Evolutionary conservation across 2,888 invertebrate genomes (phyloP).

Genomic region (Noctuana brunneofusca): DNA sequence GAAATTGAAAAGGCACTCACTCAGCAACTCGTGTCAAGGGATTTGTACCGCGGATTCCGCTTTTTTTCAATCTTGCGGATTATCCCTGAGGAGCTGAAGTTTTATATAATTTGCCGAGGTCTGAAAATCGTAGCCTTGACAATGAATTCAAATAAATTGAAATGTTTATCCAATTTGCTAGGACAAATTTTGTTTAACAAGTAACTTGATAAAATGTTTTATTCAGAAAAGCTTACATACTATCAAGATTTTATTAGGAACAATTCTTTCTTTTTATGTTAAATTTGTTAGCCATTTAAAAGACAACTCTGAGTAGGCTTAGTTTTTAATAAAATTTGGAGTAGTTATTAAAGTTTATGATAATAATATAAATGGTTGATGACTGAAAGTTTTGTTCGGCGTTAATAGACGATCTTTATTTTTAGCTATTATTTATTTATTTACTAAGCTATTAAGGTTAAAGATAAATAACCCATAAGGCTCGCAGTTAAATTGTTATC

Average conservation of each 20-base stretch:
- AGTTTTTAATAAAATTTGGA: too few species aligned
- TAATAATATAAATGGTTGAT: too few species aligned
- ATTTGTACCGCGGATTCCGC: constrained; percentile 12
- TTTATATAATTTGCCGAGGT: constrained; percentile 18
- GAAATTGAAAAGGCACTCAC: constrained; percentile 32
- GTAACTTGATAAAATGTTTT: not conserved
- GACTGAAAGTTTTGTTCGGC: too few species aligned
- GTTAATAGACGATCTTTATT: too few species aligned
- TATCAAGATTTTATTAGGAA: constrained; percentile 1
- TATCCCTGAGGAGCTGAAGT: constrained; percentile 19
- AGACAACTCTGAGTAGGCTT: not conserved
- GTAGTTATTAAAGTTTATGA: too few species aligned
- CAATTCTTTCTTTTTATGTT: too few species aligned
- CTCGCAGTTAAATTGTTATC: too few species aligned
- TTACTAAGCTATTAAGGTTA: too few species aligned
- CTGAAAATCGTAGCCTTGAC: constrained; percentile 15
- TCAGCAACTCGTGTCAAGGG: constrained; percentile 31
- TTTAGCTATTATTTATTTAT: too few species aligned
- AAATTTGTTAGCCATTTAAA: too few species aligned
- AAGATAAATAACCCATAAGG: too few species aligned
- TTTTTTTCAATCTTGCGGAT: constrained; percentile 28
- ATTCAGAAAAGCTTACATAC: not conserved
- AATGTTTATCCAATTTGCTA: constrained; percentile 16
- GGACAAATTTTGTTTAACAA: constrained; percentile 1
- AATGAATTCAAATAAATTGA: constrained; percentile 17